These are phyloP conservation scores for Sebastes vulpes DNA, from an alignment of 2,797 vertebrate species.

Conservation along the genomic window DNA sequence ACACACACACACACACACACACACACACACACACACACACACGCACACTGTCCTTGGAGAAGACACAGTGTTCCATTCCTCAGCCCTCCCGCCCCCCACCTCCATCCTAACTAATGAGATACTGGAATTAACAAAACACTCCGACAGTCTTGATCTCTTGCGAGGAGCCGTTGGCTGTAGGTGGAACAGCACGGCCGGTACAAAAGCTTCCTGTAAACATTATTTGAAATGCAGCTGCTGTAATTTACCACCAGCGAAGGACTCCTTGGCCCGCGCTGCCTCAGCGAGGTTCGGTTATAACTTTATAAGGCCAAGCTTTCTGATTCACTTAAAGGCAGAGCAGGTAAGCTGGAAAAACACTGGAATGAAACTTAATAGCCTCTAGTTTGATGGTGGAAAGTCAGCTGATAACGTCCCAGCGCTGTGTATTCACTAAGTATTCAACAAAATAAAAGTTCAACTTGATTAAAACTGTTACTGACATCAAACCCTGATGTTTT, in stretches of 20 bases:
- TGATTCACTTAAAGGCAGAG: constrained; percentile 13
- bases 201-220: constrained; percentile 71
- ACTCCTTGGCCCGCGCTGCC: constrained; percentile 17
- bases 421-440: background rate
- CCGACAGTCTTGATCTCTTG: constrained; percentile 49
- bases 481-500: background rate
- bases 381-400: background rate
- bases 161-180: constrained; percentile 50
- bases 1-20: background rate
- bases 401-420: background rate
- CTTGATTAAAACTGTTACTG: background rate
- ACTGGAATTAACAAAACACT: constrained; percentile 69
- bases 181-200: constrained; percentile 28
- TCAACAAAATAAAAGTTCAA: background rate
- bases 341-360: constrained; percentile 24
- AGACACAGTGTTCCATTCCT: constrained; percentile 62
- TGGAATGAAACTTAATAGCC: background rate
- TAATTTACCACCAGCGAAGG: constrained; percentile 63
- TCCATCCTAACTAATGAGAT: constrained; percentile 61
- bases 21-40: background rate
- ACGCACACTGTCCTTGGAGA: constrained; percentile 58
- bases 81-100: background rate
- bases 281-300: constrained; percentile 12
- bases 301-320: constrained; percentile 66
- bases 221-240: constrained; percentile 66